These are phyloP conservation scores for Podotricha telesiphe DNA, from an alignment of 2,888 invertebrate species.

Conservation along the genomic window DNA sequence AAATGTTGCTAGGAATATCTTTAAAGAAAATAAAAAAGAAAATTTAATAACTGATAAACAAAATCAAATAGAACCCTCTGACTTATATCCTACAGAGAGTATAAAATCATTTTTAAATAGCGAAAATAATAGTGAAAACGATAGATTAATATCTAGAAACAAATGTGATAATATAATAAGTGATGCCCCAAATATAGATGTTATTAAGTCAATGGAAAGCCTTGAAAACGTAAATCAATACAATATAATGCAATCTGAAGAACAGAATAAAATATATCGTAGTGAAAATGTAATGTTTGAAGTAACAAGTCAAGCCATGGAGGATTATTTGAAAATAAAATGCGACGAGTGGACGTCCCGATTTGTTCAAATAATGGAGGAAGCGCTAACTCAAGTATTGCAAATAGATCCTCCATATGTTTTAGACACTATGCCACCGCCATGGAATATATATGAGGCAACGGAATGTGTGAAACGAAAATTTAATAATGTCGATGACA, in stretches of 20 bases:
- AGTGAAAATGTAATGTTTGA: conserved; percentile 57
- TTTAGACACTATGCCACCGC: conserved; percentile 56
- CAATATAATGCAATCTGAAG: neutral
- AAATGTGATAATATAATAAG: neutral
- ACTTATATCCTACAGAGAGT: neutral
- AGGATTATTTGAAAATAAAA: conserved; percentile 58
- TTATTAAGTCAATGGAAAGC: neutral
- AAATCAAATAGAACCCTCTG: neutral
- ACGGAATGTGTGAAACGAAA: conserved; percentile 61
- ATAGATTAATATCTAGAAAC: neutral
- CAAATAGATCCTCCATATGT: conserved; percentile 53
- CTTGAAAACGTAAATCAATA: neutral
- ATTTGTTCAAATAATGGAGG: conserved; percentile 75
- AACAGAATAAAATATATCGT: conserved; percentile 10
- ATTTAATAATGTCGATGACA: conserved; percentile 50
- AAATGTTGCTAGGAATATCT: neutral
- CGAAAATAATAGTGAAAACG: neutral
- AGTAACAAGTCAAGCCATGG: conserved; percentile 58
- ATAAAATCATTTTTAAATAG: neutral
- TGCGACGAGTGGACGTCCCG: conserved; percentile 71
- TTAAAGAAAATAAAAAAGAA: conserved; percentile 5
- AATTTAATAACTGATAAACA: neutral
- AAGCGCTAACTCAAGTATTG: conserved; percentile 63
- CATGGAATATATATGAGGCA: conserved; percentile 69
- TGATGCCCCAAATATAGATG: neutral